phyloP scores from a whole-genome alignment of 1,140 invertebrate genomes.

The Drosophila funebris region DNA sequence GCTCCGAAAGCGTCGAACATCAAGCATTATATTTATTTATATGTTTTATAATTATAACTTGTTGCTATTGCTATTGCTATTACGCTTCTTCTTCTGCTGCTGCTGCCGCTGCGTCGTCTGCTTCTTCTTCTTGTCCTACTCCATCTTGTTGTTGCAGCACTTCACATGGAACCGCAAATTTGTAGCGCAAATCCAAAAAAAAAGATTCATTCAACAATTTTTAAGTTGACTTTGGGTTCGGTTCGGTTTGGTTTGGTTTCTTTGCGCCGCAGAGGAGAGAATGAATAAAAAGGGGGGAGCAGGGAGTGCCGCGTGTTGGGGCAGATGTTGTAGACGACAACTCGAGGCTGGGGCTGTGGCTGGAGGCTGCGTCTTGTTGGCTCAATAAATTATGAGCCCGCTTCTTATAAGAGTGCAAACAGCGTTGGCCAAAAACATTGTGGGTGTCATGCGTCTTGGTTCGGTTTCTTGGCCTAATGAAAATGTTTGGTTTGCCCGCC shows the following conservation, averaged over 20 bases:
- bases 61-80: constrained; percentile 29
- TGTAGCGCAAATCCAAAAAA: constrained; percentile 55
- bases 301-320: neutral
- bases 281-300: neutral
- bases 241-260: constrained; percentile 22
- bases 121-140: neutral
- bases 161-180: constrained; percentile 63
- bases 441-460: constrained; percentile 67
- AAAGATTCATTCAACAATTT: constrained; percentile 65
- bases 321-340: constrained; percentile 25
- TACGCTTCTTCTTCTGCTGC: neutral
- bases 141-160: constrained; percentile 41
- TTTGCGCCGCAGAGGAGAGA: neutral
- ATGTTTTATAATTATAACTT: constrained; percentile 65
- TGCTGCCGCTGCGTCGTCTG: neutral
- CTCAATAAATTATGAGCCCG: constrained; percentile 73
- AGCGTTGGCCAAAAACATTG: constrained; percentile 36
- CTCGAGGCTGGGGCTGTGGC: constrained; percentile 20
- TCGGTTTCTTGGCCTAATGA: constrained; percentile 57
- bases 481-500: constrained; percentile 60
- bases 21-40: constrained; percentile 42
- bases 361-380: constrained; percentile 45
- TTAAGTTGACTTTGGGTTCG: constrained; percentile 28
- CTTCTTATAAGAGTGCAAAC: constrained; percentile 71
- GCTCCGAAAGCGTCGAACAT: constrained; percentile 17